Evolutionary conservation across 1,140 invertebrate species (phyloP).

Genomic region (Bicyclus anynana): DNA sequence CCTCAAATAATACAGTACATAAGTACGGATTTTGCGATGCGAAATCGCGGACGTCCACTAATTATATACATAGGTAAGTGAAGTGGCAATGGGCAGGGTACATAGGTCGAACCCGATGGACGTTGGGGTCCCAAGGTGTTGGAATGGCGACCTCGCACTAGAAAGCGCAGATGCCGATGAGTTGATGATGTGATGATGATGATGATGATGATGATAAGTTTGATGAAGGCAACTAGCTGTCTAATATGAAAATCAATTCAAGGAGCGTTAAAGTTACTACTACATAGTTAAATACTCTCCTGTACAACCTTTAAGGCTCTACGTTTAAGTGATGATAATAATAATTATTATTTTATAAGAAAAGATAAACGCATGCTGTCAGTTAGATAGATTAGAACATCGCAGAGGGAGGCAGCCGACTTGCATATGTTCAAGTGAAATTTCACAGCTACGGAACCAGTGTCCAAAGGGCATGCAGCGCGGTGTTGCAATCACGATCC

Average conservation of each 20-base stretch:
- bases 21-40: too few relatives aligned
- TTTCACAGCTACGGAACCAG: conserved; percentile 72
- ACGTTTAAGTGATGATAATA: background rate
- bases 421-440: conserved; percentile 74
- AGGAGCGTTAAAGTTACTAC: background rate
- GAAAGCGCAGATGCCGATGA: too few relatives aligned
- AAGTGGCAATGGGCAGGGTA: too few relatives aligned
- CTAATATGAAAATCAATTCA: background rate
- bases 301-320: background rate
- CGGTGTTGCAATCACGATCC: conserved; percentile 74
- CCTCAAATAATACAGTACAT: too few relatives aligned
- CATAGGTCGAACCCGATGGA: too few relatives aligned
- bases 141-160: too few relatives aligned
- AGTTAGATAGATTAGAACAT: conserved; percentile 57
- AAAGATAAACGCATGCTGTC: conserved; percentile 1
- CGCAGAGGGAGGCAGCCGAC: conserved; percentile 42
- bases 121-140: too few relatives aligned
- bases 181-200: too few relatives aligned
- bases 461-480: conserved; percentile 73
- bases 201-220: too few relatives aligned
- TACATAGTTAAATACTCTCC: background rate
- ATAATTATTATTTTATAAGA: background rate
- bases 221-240: too few relatives aligned
- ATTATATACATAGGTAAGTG: too few relatives aligned
- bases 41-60: too few relatives aligned